Conservation (phyloP, 1,140 invertebrate species). For the Brachionus rotundiformis region DNA sequence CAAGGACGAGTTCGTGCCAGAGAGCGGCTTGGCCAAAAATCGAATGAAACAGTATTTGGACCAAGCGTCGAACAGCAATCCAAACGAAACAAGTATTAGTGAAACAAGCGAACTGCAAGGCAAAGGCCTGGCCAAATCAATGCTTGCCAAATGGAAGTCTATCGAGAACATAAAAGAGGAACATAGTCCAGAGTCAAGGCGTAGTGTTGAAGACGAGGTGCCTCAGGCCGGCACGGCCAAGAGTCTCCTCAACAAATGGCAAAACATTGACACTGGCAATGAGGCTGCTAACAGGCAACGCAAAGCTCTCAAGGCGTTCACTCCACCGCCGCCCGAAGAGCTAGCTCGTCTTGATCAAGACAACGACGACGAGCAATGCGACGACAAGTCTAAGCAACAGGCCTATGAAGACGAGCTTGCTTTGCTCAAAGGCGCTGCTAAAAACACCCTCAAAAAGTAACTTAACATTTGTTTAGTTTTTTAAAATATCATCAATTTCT, state of each 20-base stretch:
- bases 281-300: neutral
- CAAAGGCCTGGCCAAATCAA: constrained; percentile 40
- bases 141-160: constrained; percentile 46
- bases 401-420: constrained; percentile 21
- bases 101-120: constrained; percentile 7
- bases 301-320: constrained; percentile 6
- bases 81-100: neutral
- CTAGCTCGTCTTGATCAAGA: neutral
- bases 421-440: constrained; percentile 33
- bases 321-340: neutral
- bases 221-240: neutral
- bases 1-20: constrained; percentile 42
- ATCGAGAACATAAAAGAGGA: constrained; percentile 50
- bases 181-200: too few relatives aligned
- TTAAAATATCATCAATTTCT: too few relatives aligned
- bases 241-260: constrained; percentile 16
- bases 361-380: neutral
- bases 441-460: constrained; percentile 1
- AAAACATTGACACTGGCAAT: constrained; percentile 33
- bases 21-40: constrained; percentile 27
- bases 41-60: constrained; percentile 52
- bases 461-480: neutral
- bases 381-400: constrained; percentile 3
- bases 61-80: neutral
- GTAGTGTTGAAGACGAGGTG: neutral